Evolutionary conservation across 2,113 vertebrate species (phyloP).

Genomic region (Aldabrachelys gigantea): DNA sequence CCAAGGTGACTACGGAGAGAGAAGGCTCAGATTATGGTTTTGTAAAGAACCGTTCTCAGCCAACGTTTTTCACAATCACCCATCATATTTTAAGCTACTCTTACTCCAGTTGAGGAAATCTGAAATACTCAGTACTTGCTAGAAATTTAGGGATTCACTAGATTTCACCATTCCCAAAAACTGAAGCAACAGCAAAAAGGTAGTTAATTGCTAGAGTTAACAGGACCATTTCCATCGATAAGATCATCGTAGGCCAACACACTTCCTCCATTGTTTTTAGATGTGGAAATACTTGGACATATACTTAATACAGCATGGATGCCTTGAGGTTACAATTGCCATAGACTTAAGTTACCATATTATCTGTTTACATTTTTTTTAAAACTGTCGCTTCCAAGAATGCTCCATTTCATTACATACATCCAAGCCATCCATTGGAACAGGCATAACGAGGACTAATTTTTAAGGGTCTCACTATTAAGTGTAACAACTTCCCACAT

Average conservation of each 20-base stretch:
- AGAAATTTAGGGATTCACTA: not conserved
- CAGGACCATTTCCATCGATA: not conserved
- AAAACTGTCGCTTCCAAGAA: not conserved
- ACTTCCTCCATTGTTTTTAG: not conserved
- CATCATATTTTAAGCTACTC: rapidly evolving
- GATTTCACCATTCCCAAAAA: not conserved
- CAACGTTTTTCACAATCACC: not conserved
- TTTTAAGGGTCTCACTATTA: not conserved
- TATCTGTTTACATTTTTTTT: not conserved
- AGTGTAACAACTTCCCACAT: not conserved
- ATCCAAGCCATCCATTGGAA: not conserved
- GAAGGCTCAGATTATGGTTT: not conserved
- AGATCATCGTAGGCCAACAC: rapidly evolving
- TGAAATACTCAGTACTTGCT: not conserved
- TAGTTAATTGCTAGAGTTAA: not conserved
- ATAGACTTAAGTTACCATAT: not conserved
- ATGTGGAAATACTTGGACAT: not conserved
- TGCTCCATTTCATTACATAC: not conserved
- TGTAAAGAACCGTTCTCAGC: rapidly evolving
- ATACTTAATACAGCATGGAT: not conserved
- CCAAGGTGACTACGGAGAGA: not conserved
- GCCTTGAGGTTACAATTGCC: not conserved
- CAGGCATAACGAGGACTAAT: not conserved
- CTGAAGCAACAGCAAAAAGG: not conserved
- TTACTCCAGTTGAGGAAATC: not conserved